Evolutionary conservation across 2,888 invertebrate species (phyloP).

Genomic region (Drosophila rubida): DNA sequence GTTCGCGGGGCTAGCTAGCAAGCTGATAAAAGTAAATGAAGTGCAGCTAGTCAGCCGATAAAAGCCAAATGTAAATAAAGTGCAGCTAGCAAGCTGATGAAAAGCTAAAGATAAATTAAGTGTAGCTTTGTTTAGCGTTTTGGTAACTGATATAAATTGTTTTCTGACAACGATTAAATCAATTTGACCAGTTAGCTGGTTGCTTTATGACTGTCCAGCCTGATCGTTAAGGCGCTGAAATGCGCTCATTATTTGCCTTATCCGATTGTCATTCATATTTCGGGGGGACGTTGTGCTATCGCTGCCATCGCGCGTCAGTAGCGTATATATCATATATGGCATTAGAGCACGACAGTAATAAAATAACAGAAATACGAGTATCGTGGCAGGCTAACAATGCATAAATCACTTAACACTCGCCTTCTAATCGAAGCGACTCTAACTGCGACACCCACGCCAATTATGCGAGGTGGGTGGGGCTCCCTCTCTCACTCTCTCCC

Average conservation of each 20-base stretch:
- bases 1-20: too few relatives aligned
- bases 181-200: too few relatives aligned
- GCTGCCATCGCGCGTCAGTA: constrained; percentile 29
- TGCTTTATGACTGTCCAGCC: constrained; percentile 14
- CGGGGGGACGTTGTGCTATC: constrained; percentile 29
- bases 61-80: too few relatives aligned
- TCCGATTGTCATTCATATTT: constrained; percentile 51
- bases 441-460: constrained; percentile 7
- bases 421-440: constrained; percentile 33
- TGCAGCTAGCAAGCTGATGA: too few relatives aligned
- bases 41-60: too few relatives aligned
- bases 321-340: constrained; percentile 34
- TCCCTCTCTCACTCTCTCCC: too few relatives aligned
- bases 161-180: too few relatives aligned
- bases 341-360: constrained; percentile 28
- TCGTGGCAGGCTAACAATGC: constrained; percentile 50
- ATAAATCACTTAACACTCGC: constrained; percentile 72
- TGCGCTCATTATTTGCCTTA: constrained; percentile 38
- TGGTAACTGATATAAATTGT: too few relatives aligned
- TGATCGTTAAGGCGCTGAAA: constrained; percentile 38
- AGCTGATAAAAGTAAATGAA: too few relatives aligned
- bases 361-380: constrained; percentile 22
- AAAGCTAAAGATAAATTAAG: too few relatives aligned
- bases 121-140: too few relatives aligned
- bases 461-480: too few relatives aligned